These are phyloP conservation scores for Thymelicus lineola DNA, from an alignment of 2,888 invertebrate species.

Conservation along the genomic window DNA sequence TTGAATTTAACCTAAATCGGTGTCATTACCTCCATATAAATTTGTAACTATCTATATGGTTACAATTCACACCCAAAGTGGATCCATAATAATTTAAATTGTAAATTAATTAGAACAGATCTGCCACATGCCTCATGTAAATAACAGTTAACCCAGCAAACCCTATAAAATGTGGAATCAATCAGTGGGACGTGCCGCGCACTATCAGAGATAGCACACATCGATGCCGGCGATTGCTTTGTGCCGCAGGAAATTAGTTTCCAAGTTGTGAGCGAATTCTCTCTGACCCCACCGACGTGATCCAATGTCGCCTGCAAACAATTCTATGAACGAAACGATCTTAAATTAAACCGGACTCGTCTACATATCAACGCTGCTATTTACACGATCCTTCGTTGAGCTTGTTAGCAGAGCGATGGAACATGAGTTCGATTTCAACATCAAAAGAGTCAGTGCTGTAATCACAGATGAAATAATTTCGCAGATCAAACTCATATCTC, in stretches of 20 bases:
- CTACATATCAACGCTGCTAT: background rate
- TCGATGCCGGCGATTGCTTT: slow-evolving; percentile 71
- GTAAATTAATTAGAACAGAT: background rate
- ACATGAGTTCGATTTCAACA: no score
- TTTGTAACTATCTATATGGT: no score
- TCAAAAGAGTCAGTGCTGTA: no score
- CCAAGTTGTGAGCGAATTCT: slow-evolving; percentile 63
- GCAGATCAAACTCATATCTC: no score
- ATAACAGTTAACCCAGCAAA: slow-evolving; percentile 3
- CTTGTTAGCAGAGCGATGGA: background rate
- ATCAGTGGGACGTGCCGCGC: slow-evolving; percentile 58
- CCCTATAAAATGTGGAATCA: slow-evolving; percentile 49
- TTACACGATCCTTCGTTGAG: background rate
- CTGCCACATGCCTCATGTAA: background rate
- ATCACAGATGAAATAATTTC: no score
- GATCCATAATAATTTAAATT: background rate
- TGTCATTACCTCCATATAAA: no score
- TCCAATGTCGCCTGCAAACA: slow-evolving; percentile 35
- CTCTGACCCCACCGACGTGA: slow-evolving; percentile 39
- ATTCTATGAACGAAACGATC: slow-evolving; percentile 15
- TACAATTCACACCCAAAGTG: no score
- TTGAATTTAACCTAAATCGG: no score
- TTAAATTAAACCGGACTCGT: slow-evolving; percentile 21
- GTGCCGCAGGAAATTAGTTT: slow-evolving; percentile 81
- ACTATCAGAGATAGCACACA: slow-evolving; percentile 62